Conservation (phyloP, 2,797 vertebrate species). For the Coendou prehensilis region DNA sequence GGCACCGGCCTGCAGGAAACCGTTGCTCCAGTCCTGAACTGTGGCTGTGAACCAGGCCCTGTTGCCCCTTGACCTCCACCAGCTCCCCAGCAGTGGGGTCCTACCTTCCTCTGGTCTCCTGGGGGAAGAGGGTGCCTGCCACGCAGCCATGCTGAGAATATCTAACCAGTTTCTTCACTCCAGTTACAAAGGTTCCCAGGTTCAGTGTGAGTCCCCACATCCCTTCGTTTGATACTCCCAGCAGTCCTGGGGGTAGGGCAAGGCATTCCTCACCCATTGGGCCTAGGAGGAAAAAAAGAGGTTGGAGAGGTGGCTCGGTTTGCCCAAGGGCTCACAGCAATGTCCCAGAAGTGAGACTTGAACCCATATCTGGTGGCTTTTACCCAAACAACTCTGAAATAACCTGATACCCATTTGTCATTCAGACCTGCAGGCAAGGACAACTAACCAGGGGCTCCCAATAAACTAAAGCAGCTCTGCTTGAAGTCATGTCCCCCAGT, state of each 20-base stretch:
- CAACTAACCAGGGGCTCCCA: no score
- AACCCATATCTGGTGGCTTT: background rate
- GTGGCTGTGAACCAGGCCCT: background rate
- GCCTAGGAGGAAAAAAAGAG: background rate
- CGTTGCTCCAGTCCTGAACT: background rate
- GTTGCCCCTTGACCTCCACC: background rate
- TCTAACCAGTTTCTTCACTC: accelerated
- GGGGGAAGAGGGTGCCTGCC: background rate
- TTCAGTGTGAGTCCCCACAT: accelerated
- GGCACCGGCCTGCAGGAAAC: background rate
- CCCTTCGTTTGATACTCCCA: background rate
- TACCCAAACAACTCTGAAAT: background rate
- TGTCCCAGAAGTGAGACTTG: background rate
- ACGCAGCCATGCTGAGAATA: background rate
- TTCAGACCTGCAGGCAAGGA: background rate
- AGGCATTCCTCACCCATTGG: background rate
- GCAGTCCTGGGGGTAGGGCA: accelerated
- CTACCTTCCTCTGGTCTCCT: background rate
- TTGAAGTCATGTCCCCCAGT: background rate
- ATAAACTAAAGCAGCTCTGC: background rate
- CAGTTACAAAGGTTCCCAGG: background rate
- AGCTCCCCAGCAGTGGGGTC: accelerated
- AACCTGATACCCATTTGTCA: background rate
- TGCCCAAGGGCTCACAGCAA: background rate
- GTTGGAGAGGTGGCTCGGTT: background rate